phyloP scores from a whole-genome alignment of 64 coral and sea anemone species.

The Dendrophyllia cribrosa region DNA sequence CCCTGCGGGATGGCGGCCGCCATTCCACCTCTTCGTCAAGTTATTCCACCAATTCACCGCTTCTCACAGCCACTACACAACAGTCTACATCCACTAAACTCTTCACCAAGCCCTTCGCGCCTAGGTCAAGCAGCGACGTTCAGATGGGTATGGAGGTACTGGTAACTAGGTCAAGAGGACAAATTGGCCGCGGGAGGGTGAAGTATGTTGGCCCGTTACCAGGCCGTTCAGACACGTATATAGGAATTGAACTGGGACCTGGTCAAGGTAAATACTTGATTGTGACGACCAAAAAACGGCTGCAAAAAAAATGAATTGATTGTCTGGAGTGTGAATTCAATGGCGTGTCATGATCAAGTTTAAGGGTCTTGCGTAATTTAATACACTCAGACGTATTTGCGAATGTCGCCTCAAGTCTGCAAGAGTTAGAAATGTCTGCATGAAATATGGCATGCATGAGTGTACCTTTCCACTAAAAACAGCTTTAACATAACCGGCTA shows the following conservation, averaged over 20 bases:
- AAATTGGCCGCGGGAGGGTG: conserved; percentile 69
- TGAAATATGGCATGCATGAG: no score
- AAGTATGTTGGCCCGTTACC: conserved; percentile 74
- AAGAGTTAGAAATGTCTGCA: no score
- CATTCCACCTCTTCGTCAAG: background rate
- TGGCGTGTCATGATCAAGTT: no score
- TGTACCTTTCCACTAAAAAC: no score
- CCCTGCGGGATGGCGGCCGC: background rate
- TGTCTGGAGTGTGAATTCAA: no score
- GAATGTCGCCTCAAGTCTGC: no score
- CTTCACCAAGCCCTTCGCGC: conserved; percentile 58
- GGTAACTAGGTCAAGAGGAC: conserved; percentile 75
- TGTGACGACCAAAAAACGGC: background rate
- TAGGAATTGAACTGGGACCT: conserved; percentile 82
- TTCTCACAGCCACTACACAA: background rate
- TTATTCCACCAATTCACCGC: background rate
- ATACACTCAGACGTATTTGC: no score
- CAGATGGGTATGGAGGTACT: conserved; percentile 77
- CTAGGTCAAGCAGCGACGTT: conserved; percentile 38
- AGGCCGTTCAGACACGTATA: conserved; percentile 50
- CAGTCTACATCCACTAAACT: background rate
- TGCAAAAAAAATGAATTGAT: no score
- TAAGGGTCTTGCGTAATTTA: no score
- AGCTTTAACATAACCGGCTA: no score
- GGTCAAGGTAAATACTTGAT: background rate